Conservation (phyloP, 2,113 vertebrate species). For the Steatornis caripensis region DNA sequence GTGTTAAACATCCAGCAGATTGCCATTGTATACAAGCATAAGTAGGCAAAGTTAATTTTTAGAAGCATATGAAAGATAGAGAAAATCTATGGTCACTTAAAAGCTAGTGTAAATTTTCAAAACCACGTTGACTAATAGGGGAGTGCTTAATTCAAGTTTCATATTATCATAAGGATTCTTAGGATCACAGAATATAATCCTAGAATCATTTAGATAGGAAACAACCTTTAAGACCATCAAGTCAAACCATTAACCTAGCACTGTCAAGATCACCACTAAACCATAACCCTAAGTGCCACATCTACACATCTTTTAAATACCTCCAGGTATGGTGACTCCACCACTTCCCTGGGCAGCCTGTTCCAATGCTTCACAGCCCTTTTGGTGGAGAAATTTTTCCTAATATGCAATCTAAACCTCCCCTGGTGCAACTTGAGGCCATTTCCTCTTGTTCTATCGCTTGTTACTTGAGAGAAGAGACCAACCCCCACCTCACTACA, state of each 20-base stretch:
- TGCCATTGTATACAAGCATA: rapidly evolving
- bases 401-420: background rate
- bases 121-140: background rate
- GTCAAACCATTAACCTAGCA: background rate
- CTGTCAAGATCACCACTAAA: background rate
- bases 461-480: background rate
- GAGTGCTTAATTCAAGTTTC: background rate
- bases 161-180: background rate
- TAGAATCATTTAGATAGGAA: background rate
- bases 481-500: too few relatives aligned
- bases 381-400: background rate
- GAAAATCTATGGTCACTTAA: background rate
- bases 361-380: background rate
- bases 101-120: background rate
- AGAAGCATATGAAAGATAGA: rapidly evolving
- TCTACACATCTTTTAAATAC: too few relatives aligned
- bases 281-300: background rate
- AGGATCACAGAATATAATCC: background rate
- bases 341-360: background rate
- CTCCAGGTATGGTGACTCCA: too few relatives aligned
- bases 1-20: background rate
- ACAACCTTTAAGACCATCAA: background rate
- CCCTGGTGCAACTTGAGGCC: background rate
- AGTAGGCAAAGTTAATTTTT: background rate
- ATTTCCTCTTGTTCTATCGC: background rate